Conservation (phyloP, 1,140 invertebrate species). For the Conus ventricosus region DNA sequence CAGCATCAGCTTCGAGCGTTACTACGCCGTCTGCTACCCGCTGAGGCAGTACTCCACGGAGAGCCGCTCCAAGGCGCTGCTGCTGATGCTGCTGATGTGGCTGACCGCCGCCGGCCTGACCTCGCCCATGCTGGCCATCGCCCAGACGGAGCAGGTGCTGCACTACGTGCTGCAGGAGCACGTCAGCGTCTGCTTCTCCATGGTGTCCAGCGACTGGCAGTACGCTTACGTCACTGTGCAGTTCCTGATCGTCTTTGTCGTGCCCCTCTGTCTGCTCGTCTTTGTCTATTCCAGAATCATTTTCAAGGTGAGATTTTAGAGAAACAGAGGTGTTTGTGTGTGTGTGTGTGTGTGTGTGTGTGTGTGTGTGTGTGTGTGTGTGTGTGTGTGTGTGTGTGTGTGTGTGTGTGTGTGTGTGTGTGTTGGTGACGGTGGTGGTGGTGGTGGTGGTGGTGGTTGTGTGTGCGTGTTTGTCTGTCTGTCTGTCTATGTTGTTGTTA, state of each 20-base stretch:
- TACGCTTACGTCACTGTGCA: conserved; percentile 47
- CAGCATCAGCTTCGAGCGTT: conserved; percentile 90
- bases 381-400: conserved; percentile 4
- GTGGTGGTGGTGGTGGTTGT: too few species aligned
- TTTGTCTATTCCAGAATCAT: conserved; percentile 49
- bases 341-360: too few species aligned
- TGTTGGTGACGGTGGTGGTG: neutral
- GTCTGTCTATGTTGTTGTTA: too few species aligned
- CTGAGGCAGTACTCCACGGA: conserved; percentile 72
- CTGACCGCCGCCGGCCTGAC: conserved; percentile 27
- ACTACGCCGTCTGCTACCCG: conserved; percentile 95
- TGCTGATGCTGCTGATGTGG: conserved; percentile 52
- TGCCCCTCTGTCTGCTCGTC: conserved; percentile 52
- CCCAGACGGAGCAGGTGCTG: conserved; percentile 37
- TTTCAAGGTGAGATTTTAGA: neutral
- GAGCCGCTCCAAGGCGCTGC: conserved; percentile 40
- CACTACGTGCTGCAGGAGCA: conserved; percentile 45
- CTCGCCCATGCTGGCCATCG: conserved; percentile 52
- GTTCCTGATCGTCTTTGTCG: conserved; percentile 52
- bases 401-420: neutral
- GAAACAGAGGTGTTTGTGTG: too few species aligned
- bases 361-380: neutral
- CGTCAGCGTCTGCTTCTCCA: conserved; percentile 53
- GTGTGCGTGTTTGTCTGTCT: too few species aligned
- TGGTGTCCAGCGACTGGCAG: conserved; percentile 46